phyloP scores from a whole-genome alignment of 92 coral and sea anemone species.

The Bergia sp. region DNA sequence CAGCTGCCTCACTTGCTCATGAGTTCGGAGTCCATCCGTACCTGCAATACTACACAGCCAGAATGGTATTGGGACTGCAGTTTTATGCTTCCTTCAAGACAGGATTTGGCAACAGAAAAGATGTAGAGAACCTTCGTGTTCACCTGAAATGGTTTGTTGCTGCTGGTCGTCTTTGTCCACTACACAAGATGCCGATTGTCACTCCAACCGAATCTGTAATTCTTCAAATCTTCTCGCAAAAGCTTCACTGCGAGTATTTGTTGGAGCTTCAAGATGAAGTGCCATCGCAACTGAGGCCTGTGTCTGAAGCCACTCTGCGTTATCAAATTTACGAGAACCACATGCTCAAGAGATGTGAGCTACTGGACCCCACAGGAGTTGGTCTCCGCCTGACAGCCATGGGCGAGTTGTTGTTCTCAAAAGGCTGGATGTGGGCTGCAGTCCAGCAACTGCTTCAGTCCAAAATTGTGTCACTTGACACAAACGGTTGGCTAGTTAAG shows the following conservation, averaged over 20 bases:
- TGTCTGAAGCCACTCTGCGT: conserved; percentile 43
- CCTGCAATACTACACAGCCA: conserved; percentile 48
- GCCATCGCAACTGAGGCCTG: conserved; percentile 39
- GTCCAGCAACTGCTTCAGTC: conserved; percentile 49
- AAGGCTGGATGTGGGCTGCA: conserved; percentile 47
- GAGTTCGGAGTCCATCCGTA: conserved; percentile 49
- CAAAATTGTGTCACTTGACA: conserved; percentile 24
- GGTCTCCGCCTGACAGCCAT: conserved; percentile 54
- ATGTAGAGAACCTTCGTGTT: conserved; percentile 21
- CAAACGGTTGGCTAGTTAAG: conserved; percentile 34
- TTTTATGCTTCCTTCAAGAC: conserved; percentile 45
- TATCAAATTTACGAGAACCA: conserved; percentile 53
- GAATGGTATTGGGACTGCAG: conserved; percentile 53
- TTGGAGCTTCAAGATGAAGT: conserved; percentile 45
- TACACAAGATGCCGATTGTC: conserved; percentile 52
- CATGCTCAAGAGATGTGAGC: conserved; percentile 42
- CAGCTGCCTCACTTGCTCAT: conserved; percentile 49
- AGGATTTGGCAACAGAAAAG: conserved; percentile 33
- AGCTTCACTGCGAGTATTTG: conserved; percentile 47
- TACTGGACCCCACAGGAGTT: conserved; percentile 32
- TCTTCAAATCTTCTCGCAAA: conserved; percentile 35
- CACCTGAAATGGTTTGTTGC: conserved; percentile 56
- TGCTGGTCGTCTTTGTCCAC: conserved; percentile 55
- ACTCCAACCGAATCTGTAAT: conserved; percentile 55
- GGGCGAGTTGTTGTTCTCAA: conserved; percentile 38